Conservation (phyloP, 1,140 invertebrate species). For the Eumaeus atala region DNA sequence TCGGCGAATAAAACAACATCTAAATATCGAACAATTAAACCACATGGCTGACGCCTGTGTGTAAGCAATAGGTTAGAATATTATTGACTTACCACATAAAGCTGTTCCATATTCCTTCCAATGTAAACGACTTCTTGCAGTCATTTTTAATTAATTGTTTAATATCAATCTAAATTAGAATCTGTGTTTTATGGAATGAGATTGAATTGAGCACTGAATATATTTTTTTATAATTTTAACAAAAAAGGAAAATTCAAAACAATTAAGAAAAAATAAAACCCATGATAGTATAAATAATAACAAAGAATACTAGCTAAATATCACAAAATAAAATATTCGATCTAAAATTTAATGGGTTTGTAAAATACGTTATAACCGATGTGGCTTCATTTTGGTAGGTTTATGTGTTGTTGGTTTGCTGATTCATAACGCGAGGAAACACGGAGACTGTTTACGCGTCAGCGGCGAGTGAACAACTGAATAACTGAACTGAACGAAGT, state of each 20-base stretch:
- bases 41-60: conserved; percentile 12
- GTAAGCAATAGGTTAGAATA: conserved; percentile 56
- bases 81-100: conserved; percentile 64
- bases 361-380: conserved; percentile 71
- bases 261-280: conserved; percentile 59
- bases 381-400: conserved; percentile 70
- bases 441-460: conserved; percentile 54
- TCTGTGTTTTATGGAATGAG: conserved; percentile 68
- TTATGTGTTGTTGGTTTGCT: conserved; percentile 70
- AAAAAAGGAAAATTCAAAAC: conserved; percentile 34
- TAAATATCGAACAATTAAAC: not conserved
- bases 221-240: conserved; percentile 28
- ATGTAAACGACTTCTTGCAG: conserved; percentile 68
- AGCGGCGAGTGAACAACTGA: conserved; percentile 64
- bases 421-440: conserved; percentile 61
- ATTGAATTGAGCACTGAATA: conserved; percentile 70
- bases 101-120: conserved; percentile 74
- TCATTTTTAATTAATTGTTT: conserved; percentile 53
- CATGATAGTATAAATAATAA: conserved; percentile 68
- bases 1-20: not conserved
- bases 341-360: conserved; percentile 64
- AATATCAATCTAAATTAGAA: conserved; percentile 40
- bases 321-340: conserved; percentile 70
- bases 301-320: conserved; percentile 67
- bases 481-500: conserved; percentile 17